Percentiles rank a stretch among this genome's conserved stretches.
Evolutionary conservation across 2,113 vertebrate genomes (phyloP).

Genomic region (Microcebus jonahi): DNA sequence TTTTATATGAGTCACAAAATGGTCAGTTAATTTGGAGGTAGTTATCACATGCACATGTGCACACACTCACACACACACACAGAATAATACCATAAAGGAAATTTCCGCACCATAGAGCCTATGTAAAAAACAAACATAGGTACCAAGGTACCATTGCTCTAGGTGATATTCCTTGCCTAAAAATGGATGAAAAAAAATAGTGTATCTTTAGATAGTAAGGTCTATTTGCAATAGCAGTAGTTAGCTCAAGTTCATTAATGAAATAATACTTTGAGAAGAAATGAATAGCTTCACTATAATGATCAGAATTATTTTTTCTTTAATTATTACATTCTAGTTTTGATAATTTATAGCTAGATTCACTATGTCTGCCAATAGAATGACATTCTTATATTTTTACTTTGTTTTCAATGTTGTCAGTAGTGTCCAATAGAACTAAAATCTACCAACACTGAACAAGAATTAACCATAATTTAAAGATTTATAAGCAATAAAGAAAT

Average conservation of each 20-base stretch:
- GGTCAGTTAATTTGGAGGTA: neutral
- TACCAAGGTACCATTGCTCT: too few species aligned
- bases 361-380: neutral
- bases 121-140: neutral
- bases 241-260: neutral
- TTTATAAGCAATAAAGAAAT: neutral
- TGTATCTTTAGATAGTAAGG: neutral
- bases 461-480: neutral
- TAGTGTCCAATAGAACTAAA: neutral
- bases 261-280: neutral
- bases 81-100: neutral
- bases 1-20: neutral
- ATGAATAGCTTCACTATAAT: neutral
- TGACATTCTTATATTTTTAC: neutral
- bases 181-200: neutral
- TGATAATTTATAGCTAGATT: neutral
- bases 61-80: neutral
- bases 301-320: neutral
- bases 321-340: neutral
- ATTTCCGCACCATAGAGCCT: neutral
- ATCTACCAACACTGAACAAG: neutral
- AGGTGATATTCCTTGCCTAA: neutral
- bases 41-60: fast-evolving
- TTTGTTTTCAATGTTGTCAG: neutral
- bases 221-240: neutral